Base-by-base conservation (phyloP, 2,888 invertebrate species). In the Smittia aterrima region DNA sequence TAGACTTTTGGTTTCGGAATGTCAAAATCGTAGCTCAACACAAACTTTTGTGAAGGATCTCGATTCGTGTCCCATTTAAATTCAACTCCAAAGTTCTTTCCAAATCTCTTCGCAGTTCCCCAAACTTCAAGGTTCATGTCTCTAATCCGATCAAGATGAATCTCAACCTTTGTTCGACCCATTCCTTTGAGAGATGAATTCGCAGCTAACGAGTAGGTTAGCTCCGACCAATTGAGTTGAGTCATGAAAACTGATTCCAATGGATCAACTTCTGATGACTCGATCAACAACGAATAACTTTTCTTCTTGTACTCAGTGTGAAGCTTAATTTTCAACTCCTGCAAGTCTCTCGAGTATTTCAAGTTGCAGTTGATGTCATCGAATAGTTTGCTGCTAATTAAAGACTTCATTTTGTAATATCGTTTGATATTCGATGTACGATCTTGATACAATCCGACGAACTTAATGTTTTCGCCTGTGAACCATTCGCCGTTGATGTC, bases 31-130 rank as follows among this genome's bases (percentile, higher is more conserved):
- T 32, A 75, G 24, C 25, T 54, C 6, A 87, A 82, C 77, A 86
- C 85, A 76, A 91, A 84, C 80, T 90, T 90, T 80, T 92, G 88
- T 66, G 89, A 87, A 0, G 93, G 93, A 83, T 93, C 92, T 6
- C 93, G 85, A 81, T 93, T 93, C 0, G 92, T 92, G 79, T 94
- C 93, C 93, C 93, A 94, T 80, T 92, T 92, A 18, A 94, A 80
- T 74, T 92, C 90, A 1, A 91, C 83, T 2, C 89, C 89, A 0
- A 90, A 83, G 25, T 90, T 88, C 79, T 91, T 91, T 71, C 87
- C 86, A 11, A 83, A 81, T 0, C 85, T 83, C 6, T 87, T 85
- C 53, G 88, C 85, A 76, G 88, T 85, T 1, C 88, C 86, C 75
- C 88, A 88, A 76, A 89, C 83, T 0, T 87, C 86, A 1, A 93